A percentile compares a stretch with the other conserved stretches of the same genome.
Conservation (phyloP, 2,888 invertebrate genomes). For the Drosophila lacicola region DNA sequence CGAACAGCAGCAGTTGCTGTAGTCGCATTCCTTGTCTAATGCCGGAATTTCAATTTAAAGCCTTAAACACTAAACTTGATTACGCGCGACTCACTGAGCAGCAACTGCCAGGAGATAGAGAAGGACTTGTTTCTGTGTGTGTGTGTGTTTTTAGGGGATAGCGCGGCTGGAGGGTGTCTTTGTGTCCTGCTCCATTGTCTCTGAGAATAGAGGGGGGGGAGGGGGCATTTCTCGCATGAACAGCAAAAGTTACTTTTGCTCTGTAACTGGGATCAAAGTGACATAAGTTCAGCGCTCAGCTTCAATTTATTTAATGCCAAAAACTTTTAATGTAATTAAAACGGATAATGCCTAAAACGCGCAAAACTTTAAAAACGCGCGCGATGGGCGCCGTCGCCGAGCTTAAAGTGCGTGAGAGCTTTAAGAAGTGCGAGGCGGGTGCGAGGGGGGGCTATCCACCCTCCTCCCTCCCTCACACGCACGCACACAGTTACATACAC, state of each 20-base stretch:
- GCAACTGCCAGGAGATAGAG: slow-evolving; percentile 29
- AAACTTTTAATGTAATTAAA: slow-evolving; percentile 77
- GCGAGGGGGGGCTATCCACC: too few species aligned
- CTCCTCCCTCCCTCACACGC: slow-evolving; percentile 11
- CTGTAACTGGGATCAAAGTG: slow-evolving; percentile 72
- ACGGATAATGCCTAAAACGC: slow-evolving; percentile 72
- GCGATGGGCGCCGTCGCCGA: neutral
- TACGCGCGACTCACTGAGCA: slow-evolving; percentile 72
- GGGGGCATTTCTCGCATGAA: slow-evolving; percentile 58
- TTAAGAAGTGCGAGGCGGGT: slow-evolving; percentile 31
- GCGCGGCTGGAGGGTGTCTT: slow-evolving; percentile 5
- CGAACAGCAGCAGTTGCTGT: slow-evolving; percentile 26
- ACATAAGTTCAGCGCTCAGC: slow-evolving; percentile 72
- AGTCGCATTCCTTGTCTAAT: slow-evolving; percentile 77
- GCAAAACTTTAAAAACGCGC: slow-evolving; percentile 53
- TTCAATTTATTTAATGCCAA: slow-evolving; percentile 76
- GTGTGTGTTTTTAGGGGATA: neutral
- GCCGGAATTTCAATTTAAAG: slow-evolving; percentile 82
- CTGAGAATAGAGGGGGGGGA: neutral
- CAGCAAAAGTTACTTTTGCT: slow-evolving; percentile 69
- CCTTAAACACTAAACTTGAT: slow-evolving; percentile 82
- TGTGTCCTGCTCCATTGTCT: slow-evolving; percentile 56
- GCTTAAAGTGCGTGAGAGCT: slow-evolving; percentile 45
- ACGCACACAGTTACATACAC: slow-evolving; percentile 43
- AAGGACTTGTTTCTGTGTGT: neutral